Base-by-base conservation (phyloP, 2,888 invertebrate genomes). In the Lasioglossum malachurum region DNA sequence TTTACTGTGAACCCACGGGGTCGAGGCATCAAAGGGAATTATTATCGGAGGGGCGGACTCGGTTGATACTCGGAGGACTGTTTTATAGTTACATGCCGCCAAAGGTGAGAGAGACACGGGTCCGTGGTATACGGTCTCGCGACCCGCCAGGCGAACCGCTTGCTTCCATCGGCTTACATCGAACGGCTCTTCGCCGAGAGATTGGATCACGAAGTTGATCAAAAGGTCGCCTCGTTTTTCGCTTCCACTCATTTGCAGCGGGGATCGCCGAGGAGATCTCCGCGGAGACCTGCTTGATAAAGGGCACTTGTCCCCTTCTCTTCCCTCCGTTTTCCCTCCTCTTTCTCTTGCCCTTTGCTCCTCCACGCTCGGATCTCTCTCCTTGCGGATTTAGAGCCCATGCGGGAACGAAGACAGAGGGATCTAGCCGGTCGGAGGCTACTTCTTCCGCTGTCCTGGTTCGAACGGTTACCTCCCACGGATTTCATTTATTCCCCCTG, bases 181-280 rank as follows among this genome's bases (percentile, higher is more conserved):
- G 82, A 86, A 86, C 83, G 80, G 75, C 83, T 78, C 83, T 87
- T 87, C 77, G 80, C 87, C 60, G 46, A 35, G 75, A 64, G 81
- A 87, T 87, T 87, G 84, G 87, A 87, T 87, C 84, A 79, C 80
- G 64, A 79, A 74, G 78, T 84, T 81, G 87, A 84, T 82, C 87
- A 81, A 87, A 87, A 83, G 74, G 76, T 75, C 75, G 74, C 79
- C 86, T 74, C 79, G 79, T 86, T 87, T 67, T 82, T 79, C 86
- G 75, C 74, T 49, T 75, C 57, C 82, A 79, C 77, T 80, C 86
- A 76, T 86, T 82, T 80, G 79, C 85, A 74, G 72, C 74, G 86
- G 67, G 41, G 53, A 73, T 75, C 83, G 60, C 35, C 71, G 49
- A 44, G 72, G n/a, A 75, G 75, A 75, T 75, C 83, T 78, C 64